phyloP scores from a whole-genome alignment of 2,113 vertebrate genomes.

The Danio rerio region DNA sequence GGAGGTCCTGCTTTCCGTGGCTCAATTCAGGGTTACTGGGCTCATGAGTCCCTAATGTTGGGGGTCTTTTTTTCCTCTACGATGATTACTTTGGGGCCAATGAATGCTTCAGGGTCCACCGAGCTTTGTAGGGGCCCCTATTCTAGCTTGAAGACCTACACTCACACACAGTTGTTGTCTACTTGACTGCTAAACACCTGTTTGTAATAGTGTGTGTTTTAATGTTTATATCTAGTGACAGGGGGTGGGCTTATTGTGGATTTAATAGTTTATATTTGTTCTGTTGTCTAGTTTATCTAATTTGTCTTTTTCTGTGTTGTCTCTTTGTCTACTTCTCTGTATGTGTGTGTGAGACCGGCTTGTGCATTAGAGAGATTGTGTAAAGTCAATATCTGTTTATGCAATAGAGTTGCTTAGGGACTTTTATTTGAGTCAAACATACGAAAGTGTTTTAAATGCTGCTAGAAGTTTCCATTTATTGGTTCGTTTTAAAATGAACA shows the following conservation, averaged over 20 bases:
- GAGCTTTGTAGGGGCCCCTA: constrained; percentile 5
- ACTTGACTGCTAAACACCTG: neutral
- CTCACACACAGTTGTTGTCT: neutral
- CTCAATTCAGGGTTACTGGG: constrained; percentile 29
- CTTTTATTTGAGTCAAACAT: constrained; percentile 24
- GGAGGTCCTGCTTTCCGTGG: constrained; percentile 47
- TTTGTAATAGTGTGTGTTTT: neutral
- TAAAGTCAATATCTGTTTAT: constrained; percentile 53
- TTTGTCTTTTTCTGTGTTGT: neutral
- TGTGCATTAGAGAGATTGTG: constrained; percentile 48
- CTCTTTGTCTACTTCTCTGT: neutral
- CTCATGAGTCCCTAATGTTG: constrained; percentile 35
- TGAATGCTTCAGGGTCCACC: constrained; percentile 31
- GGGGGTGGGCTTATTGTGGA: neutral
- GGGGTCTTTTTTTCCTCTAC: constrained; percentile 24
- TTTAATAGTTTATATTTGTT: neutral
- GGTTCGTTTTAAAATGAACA: neutral
- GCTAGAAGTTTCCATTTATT: constrained; percentile 18
- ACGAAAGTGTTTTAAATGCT: constrained; percentile 14
- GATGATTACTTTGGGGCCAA: constrained; percentile 41
- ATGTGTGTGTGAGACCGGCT: constrained; percentile 44
- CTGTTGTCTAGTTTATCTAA: neutral
- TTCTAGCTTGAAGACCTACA: neutral
- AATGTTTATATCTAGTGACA: constrained; percentile 4
- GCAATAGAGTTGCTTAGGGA: constrained; percentile 33